These are phyloP conservation scores for Aporophyla nigra DNA, from an alignment of 2,888 invertebrate genomes.

Conservation along the genomic window DNA sequence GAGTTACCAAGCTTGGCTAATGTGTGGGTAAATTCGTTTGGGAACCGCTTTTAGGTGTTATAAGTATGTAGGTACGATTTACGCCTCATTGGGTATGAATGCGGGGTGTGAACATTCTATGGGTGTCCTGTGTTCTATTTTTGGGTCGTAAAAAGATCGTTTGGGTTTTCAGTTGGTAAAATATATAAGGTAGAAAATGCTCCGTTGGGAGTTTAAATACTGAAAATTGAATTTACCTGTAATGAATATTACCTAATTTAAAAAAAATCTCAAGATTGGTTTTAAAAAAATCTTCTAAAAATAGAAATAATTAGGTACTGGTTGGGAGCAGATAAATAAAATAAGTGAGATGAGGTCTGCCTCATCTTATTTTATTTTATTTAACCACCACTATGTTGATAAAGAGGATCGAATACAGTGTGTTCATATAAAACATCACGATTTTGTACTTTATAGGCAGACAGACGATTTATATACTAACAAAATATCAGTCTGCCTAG, in stretches of 20 bases:
- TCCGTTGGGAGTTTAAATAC: background rate
- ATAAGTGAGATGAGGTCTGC: no score
- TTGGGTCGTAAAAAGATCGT: conserved; percentile 1
- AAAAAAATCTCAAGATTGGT: background rate
- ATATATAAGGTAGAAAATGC: background rate
- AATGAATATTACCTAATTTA: background rate
- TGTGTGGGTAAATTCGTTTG: conserved; percentile 7
- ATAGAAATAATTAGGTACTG: no score
- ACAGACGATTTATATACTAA: no score
- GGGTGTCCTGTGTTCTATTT: conserved; percentile 25
- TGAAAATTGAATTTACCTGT: background rate
- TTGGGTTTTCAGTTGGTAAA: conserved; percentile 7
- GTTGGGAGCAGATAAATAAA: no score
- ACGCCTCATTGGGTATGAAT: conserved; percentile 24
- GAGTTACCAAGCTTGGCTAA: conserved; percentile 3
- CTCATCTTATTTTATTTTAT: no score
- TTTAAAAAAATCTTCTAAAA: background rate
- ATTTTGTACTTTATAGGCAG: background rate
- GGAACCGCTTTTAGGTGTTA: background rate
- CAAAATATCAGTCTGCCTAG: no score
- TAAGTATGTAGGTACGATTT: background rate
- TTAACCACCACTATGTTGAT: background rate
- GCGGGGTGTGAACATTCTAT: conserved; percentile 7
- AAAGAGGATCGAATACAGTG: background rate
- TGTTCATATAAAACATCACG: background rate